These are phyloP conservation scores for Apodemia mormo DNA, from an alignment of 2,888 invertebrate species.

Conservation along the genomic window DNA sequence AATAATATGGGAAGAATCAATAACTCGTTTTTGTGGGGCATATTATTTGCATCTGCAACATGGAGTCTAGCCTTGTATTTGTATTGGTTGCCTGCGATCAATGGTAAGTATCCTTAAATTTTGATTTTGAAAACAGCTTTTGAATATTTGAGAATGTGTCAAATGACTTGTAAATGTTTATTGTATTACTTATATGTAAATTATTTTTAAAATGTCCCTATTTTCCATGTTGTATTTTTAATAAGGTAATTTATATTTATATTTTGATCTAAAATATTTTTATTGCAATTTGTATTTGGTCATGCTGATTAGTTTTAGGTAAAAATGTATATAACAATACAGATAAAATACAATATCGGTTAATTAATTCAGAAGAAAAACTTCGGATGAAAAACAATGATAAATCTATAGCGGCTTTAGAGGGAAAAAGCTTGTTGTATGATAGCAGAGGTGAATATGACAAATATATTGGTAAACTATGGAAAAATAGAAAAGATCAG, in stretches of 20 bases:
- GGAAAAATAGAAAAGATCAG: slow-evolving; percentile 57
- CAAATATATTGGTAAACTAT: slow-evolving; percentile 55
- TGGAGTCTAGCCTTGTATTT: slow-evolving; percentile 88
- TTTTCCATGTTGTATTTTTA: neutral
- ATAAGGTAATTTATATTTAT: no score
- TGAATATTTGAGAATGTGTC: neutral
- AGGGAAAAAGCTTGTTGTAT: slow-evolving; percentile 64
- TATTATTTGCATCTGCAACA: slow-evolving; percentile 87
- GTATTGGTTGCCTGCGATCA: slow-evolving; percentile 83
- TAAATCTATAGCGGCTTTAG: slow-evolving; percentile 68
- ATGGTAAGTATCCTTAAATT: slow-evolving; percentile 55
- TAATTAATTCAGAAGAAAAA: slow-evolving; percentile 59
- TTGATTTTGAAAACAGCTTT: neutral
- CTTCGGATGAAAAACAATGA: slow-evolving; percentile 68
- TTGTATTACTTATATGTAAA: neutral
- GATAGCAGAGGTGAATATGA: slow-evolving; percentile 52
- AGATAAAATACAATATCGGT: slow-evolving; percentile 56
- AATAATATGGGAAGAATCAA: slow-evolving; percentile 58
- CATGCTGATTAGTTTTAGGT: slow-evolving; percentile 52
- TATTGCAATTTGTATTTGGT: slow-evolving; percentile 15
- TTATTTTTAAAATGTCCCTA: neutral
- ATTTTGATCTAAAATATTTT: neutral
- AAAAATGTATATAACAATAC: slow-evolving; percentile 47
- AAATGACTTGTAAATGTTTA: neutral
- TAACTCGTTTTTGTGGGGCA: slow-evolving; percentile 87